Base-by-base conservation (phyloP, 64 coral and sea anemone genomes). In the Stichodactyla mertensii region DNA sequence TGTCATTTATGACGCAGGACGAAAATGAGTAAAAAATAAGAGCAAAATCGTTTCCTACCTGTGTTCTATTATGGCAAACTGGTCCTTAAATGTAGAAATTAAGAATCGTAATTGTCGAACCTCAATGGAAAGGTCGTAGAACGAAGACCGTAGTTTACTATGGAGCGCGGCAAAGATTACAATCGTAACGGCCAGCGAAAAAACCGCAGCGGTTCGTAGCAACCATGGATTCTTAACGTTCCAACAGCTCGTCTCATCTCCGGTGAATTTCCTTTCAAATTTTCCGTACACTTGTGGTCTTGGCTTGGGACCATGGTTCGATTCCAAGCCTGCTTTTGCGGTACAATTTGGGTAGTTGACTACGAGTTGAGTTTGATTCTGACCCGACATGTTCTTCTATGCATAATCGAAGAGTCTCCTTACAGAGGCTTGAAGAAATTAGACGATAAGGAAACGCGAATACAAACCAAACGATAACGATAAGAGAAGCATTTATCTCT, bases 151-250 rank as follows among this genome's bases (percentile, higher is more conserved):
- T 4, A 81, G 78, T 54, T 81, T 81, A 28, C 11, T 81, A 11
- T 81, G 78, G 1, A 81, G 51, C 4, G 78, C 19, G 4, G 78
- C 78, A 12, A 81, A 81, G 6, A 81, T 55, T 16, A 81, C 78
- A 54, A 81, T 81, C 4, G 78, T 55, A 8, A 54, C 78, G 8
- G 78, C 78, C 14, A 81, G 53, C 4, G 78, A 13, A 54, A 81
- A 81, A 81, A 81, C 78, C 1, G 53, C 51, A 4, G 51, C 78
- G 6, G 54, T 55, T 52, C 78, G 51, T 52, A 81, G n/a, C 51
- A 81, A 9, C 78, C 78, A 81, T 18, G 78, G 52, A 81, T 81
- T 81, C 19, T 81, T 81, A 19, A 81, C 78, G 19, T 28, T 81
- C 52, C 78, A 20, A 22, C 18, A 81, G 52, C 10, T 81, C 18